A percentile compares a stretch with the other conserved stretches of the same genome.
Conservation (phyloP, 2,113 vertebrate genomes). For the Raja brachyura region DNA sequence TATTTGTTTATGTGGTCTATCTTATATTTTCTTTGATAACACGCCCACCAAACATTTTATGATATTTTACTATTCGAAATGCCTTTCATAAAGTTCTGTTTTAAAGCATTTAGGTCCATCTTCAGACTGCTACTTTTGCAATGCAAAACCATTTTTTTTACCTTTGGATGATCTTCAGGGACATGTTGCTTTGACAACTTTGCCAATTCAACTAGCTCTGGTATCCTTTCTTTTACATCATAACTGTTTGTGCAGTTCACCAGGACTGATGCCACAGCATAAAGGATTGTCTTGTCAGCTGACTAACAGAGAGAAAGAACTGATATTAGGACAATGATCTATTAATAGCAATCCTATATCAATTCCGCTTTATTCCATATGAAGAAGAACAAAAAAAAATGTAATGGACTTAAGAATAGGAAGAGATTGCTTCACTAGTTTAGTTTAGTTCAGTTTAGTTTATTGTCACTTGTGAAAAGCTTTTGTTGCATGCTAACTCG, state of each 20-base stretch:
- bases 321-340: background rate
- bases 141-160: constrained; percentile 43
- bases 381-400: background rate
- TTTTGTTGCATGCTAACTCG: too few relatives aligned
- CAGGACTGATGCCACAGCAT: constrained; percentile 79
- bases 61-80: too few relatives aligned
- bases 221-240: constrained; percentile 87
- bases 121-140: background rate
- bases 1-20: too few relatives aligned
- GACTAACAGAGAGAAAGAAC: constrained; percentile 54
- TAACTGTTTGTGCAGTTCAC: constrained; percentile 95
- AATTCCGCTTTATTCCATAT: background rate
- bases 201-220: constrained; percentile 89
- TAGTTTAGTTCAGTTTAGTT: too few relatives aligned
- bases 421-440: background rate
- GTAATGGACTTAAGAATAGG: background rate
- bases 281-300: constrained; percentile 87
- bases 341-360: background rate
- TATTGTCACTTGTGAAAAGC: too few relatives aligned
- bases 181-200: constrained; percentile 97
- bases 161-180: constrained; percentile 93
- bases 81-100: too few relatives aligned
- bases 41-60: too few relatives aligned
- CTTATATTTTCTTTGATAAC: too few relatives aligned
- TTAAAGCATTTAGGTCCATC: background rate